Percentiles rank a stretch among this genome's conserved stretches.
Evolutionary conservation across 2,113 vertebrate species (phyloP).

Genomic region (Tringa solitaria): DNA sequence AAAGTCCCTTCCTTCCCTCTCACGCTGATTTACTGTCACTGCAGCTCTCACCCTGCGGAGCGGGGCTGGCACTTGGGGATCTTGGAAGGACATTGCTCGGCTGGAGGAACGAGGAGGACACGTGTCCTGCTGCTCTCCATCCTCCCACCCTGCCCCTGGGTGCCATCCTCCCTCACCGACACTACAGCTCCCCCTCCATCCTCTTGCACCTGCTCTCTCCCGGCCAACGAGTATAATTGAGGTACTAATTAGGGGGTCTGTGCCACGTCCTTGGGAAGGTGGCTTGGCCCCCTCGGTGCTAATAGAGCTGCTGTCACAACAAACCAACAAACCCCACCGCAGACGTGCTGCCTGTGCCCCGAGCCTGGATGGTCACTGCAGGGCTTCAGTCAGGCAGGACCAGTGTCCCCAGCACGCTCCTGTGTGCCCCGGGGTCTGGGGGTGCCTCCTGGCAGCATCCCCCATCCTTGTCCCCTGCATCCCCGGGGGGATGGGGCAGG

Average conservation of each 20-base stretch:
- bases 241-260: neutral
- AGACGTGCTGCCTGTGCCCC: neutral
- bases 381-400: neutral
- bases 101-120: neutral
- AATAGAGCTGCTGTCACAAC: constrained; percentile 25
- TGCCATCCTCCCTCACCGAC: neutral
- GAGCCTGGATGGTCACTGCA: fast-evolving
- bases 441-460: neutral
- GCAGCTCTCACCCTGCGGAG: neutral
- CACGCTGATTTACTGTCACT: neutral
- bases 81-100: neutral
- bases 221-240: neutral
- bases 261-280: neutral
- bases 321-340: neutral
- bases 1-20: neutral
- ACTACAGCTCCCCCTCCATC: neutral
- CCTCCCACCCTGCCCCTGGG: neutral
- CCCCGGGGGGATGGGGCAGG: neutral
- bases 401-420: neutral
- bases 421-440: fast-evolving
- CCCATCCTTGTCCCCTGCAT: neutral
- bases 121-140: neutral
- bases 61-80: neutral
- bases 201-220: neutral
- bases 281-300: neutral